A percentile compares a stretch with the other conserved stretches of the same genome.
phyloP scores from a whole-genome alignment of 2,888 invertebrate species.

The Exephanes ischioxanthus region DNA sequence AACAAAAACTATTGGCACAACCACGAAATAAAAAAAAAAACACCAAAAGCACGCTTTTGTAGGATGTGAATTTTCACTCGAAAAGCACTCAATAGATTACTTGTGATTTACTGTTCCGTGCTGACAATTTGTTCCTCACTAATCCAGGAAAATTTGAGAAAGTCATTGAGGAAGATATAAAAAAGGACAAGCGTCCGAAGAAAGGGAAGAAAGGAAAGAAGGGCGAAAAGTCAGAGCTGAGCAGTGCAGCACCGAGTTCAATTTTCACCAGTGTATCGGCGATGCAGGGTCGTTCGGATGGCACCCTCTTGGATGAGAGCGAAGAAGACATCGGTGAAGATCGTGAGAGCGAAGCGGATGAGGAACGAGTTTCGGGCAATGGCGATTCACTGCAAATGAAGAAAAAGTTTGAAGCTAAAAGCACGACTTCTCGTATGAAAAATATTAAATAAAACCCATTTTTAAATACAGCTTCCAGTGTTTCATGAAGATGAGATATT shows the following conservation, averaged over 20 bases:
- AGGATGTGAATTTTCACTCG: slow-evolving; percentile 20
- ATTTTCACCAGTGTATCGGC: slow-evolving; percentile 71
- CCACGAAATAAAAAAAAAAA: background rate
- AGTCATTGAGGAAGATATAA: slow-evolving; percentile 75
- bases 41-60: slow-evolving; percentile 13
- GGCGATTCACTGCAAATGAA: slow-evolving; percentile 70
- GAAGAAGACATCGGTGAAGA: slow-evolving; percentile 75
- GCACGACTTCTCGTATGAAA: slow-evolving; percentile 74
- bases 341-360: slow-evolving; percentile 81
- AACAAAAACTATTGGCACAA: slow-evolving; percentile 28
- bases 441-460: background rate
- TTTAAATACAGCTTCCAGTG: background rate
- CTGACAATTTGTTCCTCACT: background rate
- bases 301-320: slow-evolving; percentile 60
- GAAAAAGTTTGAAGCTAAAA: slow-evolving; percentile 75
- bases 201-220: slow-evolving; percentile 77
- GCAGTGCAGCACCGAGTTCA: slow-evolving; percentile 58
- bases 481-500: background rate
- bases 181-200: slow-evolving; percentile 79
- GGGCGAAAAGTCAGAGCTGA: slow-evolving; percentile 76
- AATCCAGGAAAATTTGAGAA: slow-evolving; percentile 74
- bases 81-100: slow-evolving; percentile 1
- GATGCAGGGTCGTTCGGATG: slow-evolving; percentile 68
- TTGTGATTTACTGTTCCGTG: background rate
- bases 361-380: slow-evolving; percentile 72